phyloP scores from a whole-genome alignment of 2,888 invertebrate genomes.

The Dryobota labecula region DNA sequence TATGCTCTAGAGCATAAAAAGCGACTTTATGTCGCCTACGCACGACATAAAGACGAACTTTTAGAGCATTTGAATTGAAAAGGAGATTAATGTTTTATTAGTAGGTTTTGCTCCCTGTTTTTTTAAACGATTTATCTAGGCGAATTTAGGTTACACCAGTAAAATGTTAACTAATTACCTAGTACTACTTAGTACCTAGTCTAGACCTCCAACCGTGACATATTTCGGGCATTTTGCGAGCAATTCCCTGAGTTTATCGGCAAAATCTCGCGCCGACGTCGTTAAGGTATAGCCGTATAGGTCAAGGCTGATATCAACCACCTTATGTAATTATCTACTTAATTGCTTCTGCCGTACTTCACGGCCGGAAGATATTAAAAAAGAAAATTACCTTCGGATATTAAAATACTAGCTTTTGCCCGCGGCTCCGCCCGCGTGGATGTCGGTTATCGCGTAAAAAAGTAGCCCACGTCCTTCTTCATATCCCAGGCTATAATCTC shows the following conservation, averaged over 20 bases:
- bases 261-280: slow-evolving; percentile 38
- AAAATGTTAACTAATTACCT: slow-evolving; percentile 28
- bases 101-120: background rate
- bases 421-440: too few species aligned
- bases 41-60: too few species aligned
- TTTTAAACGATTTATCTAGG: background rate
- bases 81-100: background rate
- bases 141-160: background rate
- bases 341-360: slow-evolving; percentile 21
- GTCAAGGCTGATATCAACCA: slow-evolving; percentile 37
- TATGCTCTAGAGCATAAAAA: too few species aligned
- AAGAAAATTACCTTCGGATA: slow-evolving; percentile 21
- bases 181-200: background rate
- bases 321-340: slow-evolving; percentile 34
- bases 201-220: slow-evolving; percentile 30
- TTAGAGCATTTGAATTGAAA: too few species aligned
- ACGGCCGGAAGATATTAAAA: background rate
- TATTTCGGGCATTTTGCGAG: slow-evolving; percentile 37
- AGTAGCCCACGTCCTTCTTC: too few species aligned
- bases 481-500: too few species aligned
- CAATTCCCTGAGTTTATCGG: slow-evolving; percentile 35
- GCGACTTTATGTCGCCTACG: too few species aligned
- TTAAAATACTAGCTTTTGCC: too few species aligned
- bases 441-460: too few species aligned
- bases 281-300: slow-evolving; percentile 21